These are phyloP conservation scores for Xenopus borealis DNA, from an alignment of 2,113 vertebrate genomes.

Conservation along the genomic window DNA sequence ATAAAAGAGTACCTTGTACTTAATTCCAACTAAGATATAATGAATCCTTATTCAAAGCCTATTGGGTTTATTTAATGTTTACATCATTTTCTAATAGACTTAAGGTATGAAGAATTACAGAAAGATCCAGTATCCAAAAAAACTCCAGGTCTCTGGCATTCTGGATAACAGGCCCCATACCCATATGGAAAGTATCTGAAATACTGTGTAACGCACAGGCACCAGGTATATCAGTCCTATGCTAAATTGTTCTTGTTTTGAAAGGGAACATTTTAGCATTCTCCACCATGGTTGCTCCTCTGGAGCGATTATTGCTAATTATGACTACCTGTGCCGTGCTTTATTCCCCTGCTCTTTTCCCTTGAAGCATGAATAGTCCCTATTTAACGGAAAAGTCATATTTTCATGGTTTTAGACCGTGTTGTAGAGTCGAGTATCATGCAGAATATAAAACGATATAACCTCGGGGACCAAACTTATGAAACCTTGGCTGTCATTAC, in stretches of 20 bases:
- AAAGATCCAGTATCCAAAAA: too few species aligned
- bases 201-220: too few species aligned
- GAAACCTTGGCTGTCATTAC: constrained; percentile 4
- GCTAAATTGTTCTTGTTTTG: background rate
- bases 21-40: too few species aligned
- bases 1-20: too few species aligned
- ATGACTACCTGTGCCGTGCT: background rate
- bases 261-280: constrained; percentile 1
- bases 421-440: background rate
- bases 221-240: too few species aligned
- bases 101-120: too few species aligned
- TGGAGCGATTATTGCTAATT: constrained; percentile 11
- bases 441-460: constrained; percentile 5
- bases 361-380: background rate
- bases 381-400: background rate
- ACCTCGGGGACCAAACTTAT: background rate
- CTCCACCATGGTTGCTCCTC: background rate
- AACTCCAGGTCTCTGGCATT: too few species aligned
- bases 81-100: too few species aligned
- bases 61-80: too few species aligned
- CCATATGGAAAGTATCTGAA: too few species aligned
- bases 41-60: too few species aligned
- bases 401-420: background rate
- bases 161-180: too few species aligned
- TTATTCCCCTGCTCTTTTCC: background rate